These are phyloP conservation scores for Heliconius sara DNA, from an alignment of 2,888 invertebrate species.

Conservation along the genomic window DNA sequence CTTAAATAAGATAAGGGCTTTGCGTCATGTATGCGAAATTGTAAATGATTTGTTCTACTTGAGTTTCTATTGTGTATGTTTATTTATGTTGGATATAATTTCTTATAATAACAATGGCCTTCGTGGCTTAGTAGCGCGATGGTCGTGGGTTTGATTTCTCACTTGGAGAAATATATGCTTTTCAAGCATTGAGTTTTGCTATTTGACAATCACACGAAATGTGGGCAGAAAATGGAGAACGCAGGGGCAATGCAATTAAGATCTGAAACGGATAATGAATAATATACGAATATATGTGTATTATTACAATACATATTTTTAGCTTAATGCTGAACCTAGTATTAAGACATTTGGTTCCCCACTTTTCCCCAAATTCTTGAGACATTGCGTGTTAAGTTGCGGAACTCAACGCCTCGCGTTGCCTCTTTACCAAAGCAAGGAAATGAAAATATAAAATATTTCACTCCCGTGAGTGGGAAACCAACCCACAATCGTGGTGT, in stretches of 20 bases:
- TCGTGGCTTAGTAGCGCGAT: neutral
- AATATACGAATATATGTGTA: no score
- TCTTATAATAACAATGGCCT: neutral
- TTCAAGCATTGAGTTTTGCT: neutral
- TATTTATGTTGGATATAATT: neutral
- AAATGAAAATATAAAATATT: neutral
- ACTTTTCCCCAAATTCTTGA: no score
- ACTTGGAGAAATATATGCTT: neutral
- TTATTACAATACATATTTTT: neutral
- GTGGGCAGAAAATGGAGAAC: no score
- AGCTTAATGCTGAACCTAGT: neutral
- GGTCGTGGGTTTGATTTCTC: neutral
- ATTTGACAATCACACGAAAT: no score
- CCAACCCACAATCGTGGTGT: neutral
- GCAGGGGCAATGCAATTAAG: no score
- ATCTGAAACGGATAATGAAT: no score
- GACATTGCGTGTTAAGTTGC: neutral
- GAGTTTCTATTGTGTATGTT: neutral
- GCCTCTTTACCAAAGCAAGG: no score
- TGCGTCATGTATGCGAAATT: constrained; percentile 38
- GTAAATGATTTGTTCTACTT: constrained; percentile 37
- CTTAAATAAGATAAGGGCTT: constrained; percentile 47
- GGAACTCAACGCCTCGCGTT: no score
- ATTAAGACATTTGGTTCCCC: neutral
- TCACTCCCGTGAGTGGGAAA: neutral